phyloP scores from a whole-genome alignment of 2,113 vertebrate genomes.

The Budorcas taxicolor region DNA sequence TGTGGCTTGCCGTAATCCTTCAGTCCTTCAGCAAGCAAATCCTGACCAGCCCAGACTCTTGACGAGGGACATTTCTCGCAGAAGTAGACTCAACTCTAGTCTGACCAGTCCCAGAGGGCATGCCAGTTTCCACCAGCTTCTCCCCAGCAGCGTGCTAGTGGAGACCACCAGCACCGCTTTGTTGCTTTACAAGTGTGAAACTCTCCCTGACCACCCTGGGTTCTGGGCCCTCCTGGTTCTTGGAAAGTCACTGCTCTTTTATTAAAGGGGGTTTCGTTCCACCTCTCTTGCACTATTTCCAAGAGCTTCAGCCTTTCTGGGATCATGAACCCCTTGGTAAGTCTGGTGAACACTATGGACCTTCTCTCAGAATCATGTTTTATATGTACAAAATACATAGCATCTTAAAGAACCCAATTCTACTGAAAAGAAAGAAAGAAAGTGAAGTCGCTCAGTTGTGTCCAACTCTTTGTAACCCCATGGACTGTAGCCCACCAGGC shows the following conservation, averaged over 20 bases:
- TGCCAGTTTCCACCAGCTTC: not conserved
- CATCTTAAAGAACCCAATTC: not conserved
- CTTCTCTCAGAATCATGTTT: not conserved
- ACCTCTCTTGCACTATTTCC: not conserved
- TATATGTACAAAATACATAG: not conserved
- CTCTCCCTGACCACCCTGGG: not conserved
- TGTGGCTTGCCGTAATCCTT: not conserved
- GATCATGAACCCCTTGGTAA: not conserved
- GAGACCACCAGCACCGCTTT: not conserved
- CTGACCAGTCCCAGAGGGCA: not conserved
- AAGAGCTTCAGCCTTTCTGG: not conserved
- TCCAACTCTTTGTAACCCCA: not conserved
- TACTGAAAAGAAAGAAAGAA: not conserved
- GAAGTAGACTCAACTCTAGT: not conserved
- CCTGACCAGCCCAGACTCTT: not conserved
- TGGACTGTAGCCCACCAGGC: not conserved
- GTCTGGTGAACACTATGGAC: not conserved
- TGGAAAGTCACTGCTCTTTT: not conserved
- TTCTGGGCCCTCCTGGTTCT: not conserved
- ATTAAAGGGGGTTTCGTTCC: not conserved
- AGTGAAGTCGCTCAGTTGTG: not conserved
- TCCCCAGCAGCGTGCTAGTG: not conserved
- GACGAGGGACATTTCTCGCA: not conserved
- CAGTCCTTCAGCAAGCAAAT: not conserved
- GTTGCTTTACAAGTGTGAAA: not conserved